Conservation (phyloP, 2,888 invertebrate species). For the Heliconius sara region DNA sequence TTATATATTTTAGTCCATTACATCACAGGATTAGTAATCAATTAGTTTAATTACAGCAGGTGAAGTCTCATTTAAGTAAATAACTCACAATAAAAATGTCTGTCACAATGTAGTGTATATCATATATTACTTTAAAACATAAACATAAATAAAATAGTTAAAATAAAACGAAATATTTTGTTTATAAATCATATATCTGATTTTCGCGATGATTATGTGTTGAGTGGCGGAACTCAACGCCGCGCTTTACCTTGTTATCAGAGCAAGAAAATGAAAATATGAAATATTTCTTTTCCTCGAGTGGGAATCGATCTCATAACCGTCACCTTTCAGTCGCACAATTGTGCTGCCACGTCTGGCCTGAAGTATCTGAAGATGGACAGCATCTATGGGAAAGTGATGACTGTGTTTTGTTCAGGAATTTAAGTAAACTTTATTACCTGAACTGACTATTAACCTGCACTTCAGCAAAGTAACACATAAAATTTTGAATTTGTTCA, state of each 20-base stretch:
- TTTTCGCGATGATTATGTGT: not conserved
- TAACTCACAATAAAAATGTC: conserved; percentile 28
- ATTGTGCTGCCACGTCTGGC: no score
- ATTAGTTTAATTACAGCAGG: conserved; percentile 17
- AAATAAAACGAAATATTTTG: no score
- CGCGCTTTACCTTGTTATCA: not conserved
- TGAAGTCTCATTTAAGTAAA: conserved; percentile 11
- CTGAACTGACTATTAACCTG: no score
- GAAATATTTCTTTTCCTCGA: not conserved
- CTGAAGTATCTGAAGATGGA: no score
- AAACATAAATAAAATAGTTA: no score
- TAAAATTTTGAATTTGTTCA: no score
- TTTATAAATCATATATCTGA: no score
- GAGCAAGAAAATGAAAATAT: not conserved
- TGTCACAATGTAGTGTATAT: not conserved
- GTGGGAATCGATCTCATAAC: not conserved
- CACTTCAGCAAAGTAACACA: no score
- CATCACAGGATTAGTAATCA: not conserved
- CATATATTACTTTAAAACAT: conserved; percentile 7
- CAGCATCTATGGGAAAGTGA: no score
- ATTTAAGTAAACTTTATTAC: no score
- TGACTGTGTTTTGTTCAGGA: no score
- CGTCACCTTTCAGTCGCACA: no score
- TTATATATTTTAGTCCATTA: not conserved
- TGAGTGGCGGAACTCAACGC: not conserved